Conservation (phyloP, 1,140 invertebrate genomes). For the Drosophila sp. region DNA sequence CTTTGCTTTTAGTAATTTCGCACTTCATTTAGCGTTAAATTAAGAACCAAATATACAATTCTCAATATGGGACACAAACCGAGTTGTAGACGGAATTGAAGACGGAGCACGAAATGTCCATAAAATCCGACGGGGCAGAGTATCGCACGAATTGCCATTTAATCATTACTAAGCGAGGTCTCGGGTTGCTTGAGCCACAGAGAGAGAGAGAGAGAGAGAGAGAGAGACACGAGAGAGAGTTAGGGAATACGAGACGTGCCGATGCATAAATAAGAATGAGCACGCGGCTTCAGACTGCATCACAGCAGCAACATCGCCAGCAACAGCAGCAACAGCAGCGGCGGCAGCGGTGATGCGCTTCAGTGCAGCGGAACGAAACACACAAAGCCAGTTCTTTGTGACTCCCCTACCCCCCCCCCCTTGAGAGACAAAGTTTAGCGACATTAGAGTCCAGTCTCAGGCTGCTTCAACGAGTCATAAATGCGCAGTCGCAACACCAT, state of each 20-base stretch:
- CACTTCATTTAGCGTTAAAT: conserved; percentile 82
- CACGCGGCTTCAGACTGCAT: conserved; percentile 51
- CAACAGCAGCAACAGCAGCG: conserved; percentile 31
- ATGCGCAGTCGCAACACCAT: conserved; percentile 72
- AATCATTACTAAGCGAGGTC: conserved; percentile 65
- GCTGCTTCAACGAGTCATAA: conserved; percentile 55
- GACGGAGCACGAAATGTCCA: conserved; percentile 55
- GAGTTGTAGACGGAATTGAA: conserved; percentile 28
- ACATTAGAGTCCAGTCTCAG: conserved; percentile 36
- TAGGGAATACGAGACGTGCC: conserved; percentile 35
- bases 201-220: not conserved
- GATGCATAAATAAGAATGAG: conserved; percentile 71
- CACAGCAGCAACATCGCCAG: not conserved
- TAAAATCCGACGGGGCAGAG: conserved; percentile 41
- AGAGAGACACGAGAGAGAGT: not conserved
- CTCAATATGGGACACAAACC: conserved; percentile 32
- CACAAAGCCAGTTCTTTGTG: conserved; percentile 44
- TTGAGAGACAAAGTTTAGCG: conserved; percentile 6
- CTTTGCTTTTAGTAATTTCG: conserved; percentile 70
- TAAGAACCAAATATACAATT: conserved; percentile 60
- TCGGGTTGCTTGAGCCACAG: conserved; percentile 43
- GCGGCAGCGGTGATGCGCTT: conserved; percentile 70
- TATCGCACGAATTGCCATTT: conserved; percentile 70
- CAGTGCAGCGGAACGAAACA: conserved; percentile 68
- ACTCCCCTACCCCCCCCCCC: not conserved